Evolutionary conservation across 2,113 vertebrate genomes (phyloP).

Genomic region (Camarhynchus parvulus): DNA sequence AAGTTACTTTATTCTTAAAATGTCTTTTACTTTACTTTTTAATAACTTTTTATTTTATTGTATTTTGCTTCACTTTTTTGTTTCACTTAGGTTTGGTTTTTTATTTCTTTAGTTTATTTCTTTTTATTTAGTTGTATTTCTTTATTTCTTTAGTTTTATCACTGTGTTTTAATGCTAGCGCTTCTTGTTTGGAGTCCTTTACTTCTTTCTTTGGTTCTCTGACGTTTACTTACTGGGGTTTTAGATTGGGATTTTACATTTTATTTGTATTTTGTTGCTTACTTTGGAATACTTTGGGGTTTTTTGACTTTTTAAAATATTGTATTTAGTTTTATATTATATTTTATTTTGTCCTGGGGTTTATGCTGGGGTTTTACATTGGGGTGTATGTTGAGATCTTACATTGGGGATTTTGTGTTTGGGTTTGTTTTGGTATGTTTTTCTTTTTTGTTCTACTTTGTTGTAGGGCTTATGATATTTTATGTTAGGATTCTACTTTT

Average conservation of each 20-base stretch:
- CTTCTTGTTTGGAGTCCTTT: background rate
- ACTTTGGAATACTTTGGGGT: rapidly evolving
- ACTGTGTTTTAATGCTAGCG: background rate
- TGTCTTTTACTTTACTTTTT: rapidly evolving
- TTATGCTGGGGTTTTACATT: background rate
- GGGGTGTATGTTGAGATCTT: background rate
- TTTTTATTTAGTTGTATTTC: too few species aligned
- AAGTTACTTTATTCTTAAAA: background rate
- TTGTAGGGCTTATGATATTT: background rate
- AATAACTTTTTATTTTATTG: background rate
- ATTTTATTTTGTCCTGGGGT: background rate
- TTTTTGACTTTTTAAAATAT: background rate
- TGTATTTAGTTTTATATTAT: too few species aligned
- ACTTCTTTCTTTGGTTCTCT: background rate
- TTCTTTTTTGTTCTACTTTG: background rate
- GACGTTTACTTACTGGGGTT: rapidly evolving
- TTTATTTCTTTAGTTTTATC: background rate
- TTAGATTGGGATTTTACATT: background rate
- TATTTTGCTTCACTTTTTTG: too few species aligned
- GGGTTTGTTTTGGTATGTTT: background rate
- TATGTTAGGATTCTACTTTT: background rate
- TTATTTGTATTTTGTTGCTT: background rate
- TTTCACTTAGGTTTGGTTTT: background rate
- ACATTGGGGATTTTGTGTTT: background rate
- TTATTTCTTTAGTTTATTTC: too few species aligned